Conservation (phyloP, 2,113 vertebrate genomes). For the Salvator merianae region DNA sequence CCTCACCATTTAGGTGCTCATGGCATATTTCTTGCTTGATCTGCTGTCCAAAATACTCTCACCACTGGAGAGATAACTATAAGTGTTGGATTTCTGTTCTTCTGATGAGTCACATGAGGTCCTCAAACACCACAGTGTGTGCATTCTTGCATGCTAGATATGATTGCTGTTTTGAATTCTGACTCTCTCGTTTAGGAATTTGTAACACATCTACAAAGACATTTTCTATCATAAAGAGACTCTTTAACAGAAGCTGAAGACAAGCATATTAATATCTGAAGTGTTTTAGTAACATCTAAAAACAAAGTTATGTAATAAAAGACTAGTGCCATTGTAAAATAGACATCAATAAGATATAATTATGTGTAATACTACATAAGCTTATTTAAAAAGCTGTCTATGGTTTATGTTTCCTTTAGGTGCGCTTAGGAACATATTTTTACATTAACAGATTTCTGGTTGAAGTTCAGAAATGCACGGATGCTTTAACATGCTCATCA, state of each 20-base stretch:
- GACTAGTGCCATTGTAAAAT: background rate
- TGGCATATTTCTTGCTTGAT: background rate
- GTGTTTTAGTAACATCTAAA: background rate
- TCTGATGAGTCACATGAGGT: background rate
- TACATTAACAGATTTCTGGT: constrained; percentile 52
- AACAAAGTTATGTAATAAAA: background rate
- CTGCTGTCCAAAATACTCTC: background rate
- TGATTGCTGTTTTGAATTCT: background rate
- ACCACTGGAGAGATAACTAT: background rate
- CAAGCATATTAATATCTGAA: too few species aligned
- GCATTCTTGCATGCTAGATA: background rate
- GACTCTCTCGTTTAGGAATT: background rate
- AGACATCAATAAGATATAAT: background rate
- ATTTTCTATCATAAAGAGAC: too few species aligned
- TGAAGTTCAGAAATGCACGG: constrained; percentile 58
- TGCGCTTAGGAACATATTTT: constrained; percentile 59
- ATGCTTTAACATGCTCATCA: constrained; percentile 40
- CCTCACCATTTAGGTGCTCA: background rate
- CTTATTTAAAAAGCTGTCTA: background rate
- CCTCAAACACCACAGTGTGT: background rate
- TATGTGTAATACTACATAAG: background rate
- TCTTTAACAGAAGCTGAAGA: too few species aligned
- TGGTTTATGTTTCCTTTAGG: constrained; percentile 50
- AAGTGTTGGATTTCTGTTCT: too few species aligned
- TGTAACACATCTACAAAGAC: too few species aligned